Evolutionary conservation across 2,888 invertebrate genomes (phyloP).

Genomic region (Agriotes lineatus): DNA sequence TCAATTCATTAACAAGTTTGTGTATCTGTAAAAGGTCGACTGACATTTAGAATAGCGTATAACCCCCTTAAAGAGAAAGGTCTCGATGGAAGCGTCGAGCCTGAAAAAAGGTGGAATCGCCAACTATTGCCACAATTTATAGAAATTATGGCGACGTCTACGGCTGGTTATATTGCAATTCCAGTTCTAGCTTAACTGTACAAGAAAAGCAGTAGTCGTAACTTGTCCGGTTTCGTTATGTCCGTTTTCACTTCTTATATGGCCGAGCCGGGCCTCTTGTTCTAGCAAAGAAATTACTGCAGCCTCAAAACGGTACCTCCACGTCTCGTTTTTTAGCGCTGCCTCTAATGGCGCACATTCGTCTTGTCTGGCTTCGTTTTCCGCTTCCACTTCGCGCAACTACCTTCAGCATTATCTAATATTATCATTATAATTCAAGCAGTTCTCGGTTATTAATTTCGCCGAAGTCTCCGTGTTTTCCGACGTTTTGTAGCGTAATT

Average conservation of each 20-base stretch:
- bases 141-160: constrained; percentile 23
- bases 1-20: background rate
- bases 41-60: constrained; percentile 4
- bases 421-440: background rate
- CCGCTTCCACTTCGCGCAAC: background rate
- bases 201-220: constrained; percentile 54
- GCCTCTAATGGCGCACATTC: background rate
- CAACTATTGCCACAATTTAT: constrained; percentile 10
- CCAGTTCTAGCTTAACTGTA: constrained; percentile 55
- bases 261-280: constrained; percentile 52
- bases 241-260: constrained; percentile 63
- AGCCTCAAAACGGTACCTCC: constrained; percentile 38
- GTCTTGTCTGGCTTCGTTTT: background rate
- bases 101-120: background rate
- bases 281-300: constrained; percentile 55
- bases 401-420: background rate
- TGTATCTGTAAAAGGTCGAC: background rate
- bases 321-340: constrained; percentile 18
- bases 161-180: constrained; percentile 41
- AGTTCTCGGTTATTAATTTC: constrained; percentile 6
- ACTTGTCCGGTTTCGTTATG: constrained; percentile 61
- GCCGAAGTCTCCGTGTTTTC: background rate
- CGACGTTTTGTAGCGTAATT: constrained; percentile 18
- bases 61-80: constrained; percentile 17
- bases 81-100: background rate